Evolutionary conservation across 1,140 invertebrate species (phyloP).

Genomic region (Drosophila tsacasi): DNA sequence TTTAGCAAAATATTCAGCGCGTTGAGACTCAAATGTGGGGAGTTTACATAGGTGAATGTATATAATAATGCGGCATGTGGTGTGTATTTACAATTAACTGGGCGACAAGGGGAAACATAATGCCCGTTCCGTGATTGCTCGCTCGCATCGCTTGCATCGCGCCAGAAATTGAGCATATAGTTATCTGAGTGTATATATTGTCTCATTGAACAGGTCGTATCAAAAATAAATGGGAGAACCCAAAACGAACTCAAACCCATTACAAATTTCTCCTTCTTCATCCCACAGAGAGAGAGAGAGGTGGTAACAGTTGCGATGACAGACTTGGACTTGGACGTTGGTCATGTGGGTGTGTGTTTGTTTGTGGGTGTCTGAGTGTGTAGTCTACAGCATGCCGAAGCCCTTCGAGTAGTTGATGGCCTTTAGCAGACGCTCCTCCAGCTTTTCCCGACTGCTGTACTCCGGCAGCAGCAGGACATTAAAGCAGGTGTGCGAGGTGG

Average conservation of each 20-base stretch:
- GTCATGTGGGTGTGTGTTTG: neutral
- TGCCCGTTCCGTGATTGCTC: slow-evolving; percentile 36
- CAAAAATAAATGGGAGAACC: slow-evolving; percentile 76
- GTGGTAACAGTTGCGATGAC: slow-evolving; percentile 78
- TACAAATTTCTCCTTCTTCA: slow-evolving; percentile 41
- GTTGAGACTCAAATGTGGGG: slow-evolving; percentile 38
- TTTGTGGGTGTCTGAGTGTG: slow-evolving; percentile 5
- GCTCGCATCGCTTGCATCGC: slow-evolving; percentile 35
- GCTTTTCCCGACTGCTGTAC: slow-evolving; percentile 93
- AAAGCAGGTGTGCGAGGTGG: slow-evolving; percentile 97
- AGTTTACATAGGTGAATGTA: slow-evolving; percentile 55
- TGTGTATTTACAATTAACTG: slow-evolving; percentile 70
- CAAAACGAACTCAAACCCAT: slow-evolving; percentile 68
- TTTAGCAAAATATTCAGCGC: slow-evolving; percentile 64
- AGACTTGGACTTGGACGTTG: slow-evolving; percentile 30
- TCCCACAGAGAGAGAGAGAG: slow-evolving; percentile 29
- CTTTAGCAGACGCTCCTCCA: slow-evolving; percentile 94
- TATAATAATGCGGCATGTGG: slow-evolving; percentile 28
- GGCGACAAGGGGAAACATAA: slow-evolving; percentile 57
- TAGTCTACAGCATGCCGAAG: slow-evolving; percentile 92
- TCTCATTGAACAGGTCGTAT: slow-evolving; percentile 76
- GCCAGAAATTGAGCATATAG: slow-evolving; percentile 60
- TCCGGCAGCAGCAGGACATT: slow-evolving; percentile 97
- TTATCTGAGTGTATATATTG: slow-evolving; percentile 63
- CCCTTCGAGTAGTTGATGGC: slow-evolving; percentile 96